Percentiles rank a stretch among this genome's conserved stretches.
These are phyloP conservation scores for Heliconius hortense DNA, from an alignment of 2,888 invertebrate species.

Conservation along the genomic window DNA sequence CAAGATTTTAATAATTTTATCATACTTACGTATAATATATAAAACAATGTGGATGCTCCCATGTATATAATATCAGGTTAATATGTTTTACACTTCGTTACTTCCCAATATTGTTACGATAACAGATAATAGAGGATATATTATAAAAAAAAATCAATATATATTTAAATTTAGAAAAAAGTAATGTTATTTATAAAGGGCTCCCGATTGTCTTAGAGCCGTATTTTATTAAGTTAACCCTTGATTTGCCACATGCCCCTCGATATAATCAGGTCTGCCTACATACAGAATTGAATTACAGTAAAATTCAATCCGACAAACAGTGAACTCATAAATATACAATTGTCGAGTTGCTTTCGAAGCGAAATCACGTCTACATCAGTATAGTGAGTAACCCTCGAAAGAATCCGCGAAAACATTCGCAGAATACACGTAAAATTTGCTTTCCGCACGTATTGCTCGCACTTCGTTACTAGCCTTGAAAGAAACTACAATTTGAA, in stretches of 20 bases:
- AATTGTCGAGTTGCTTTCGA: constrained; percentile 73
- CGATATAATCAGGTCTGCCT: constrained; percentile 49
- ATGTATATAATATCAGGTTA: not conserved
- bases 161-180: constrained; percentile 8
- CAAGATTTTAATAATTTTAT: not conserved
- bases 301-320: constrained; percentile 57
- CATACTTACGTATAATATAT: not conserved
- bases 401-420: constrained; percentile 66
- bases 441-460: constrained; percentile 77
- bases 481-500: constrained; percentile 76
- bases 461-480: constrained; percentile 69
- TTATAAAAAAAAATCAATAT: constrained; percentile 5
- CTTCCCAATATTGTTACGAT: not conserved
- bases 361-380: constrained; percentile 70
- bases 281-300: constrained; percentile 52
- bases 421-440: constrained; percentile 60
- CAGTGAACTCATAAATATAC: constrained; percentile 80
- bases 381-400: constrained; percentile 54
- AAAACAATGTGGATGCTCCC: not conserved
- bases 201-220: constrained; percentile 30
- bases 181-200: constrained; percentile 33
- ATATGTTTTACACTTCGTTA: constrained; percentile 4
- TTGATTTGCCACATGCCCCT: constrained; percentile 40
- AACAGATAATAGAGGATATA: not conserved
- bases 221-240: constrained; percentile 39